These are phyloP conservation scores for Mermis nigrescens DNA, from an alignment of 2,888 invertebrate genomes.

Conservation along the genomic window DNA sequence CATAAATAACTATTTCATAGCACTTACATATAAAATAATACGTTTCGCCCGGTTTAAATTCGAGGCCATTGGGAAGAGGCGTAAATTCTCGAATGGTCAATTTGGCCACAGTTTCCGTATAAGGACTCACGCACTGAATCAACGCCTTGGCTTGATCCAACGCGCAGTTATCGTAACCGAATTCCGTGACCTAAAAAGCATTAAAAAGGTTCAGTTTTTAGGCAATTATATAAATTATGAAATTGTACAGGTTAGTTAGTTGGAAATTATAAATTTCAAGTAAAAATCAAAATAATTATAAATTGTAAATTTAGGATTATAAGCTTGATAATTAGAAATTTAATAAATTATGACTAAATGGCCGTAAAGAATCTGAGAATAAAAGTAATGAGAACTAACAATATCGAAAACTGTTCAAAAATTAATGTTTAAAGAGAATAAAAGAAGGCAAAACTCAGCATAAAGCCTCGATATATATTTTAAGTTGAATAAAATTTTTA, in stretches of 20 bases:
- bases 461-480: too few relatives aligned
- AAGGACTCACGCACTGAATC: constrained; percentile 1
- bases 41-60: constrained; percentile 5
- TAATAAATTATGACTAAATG: too few relatives aligned
- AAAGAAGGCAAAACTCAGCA: too few relatives aligned
- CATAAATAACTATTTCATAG: too few relatives aligned
- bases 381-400: neutral
- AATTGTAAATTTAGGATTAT: too few relatives aligned
- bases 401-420: too few relatives aligned
- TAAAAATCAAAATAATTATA: neutral
- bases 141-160: neutral
- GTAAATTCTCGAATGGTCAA: constrained; percentile 3
- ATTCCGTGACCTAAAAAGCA: constrained; percentile 5
- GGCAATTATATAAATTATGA: too few relatives aligned
- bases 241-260: neutral
- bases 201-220: too few relatives aligned
- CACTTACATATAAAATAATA: constrained; percentile 9
- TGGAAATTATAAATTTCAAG: neutral
- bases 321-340: too few relatives aligned
- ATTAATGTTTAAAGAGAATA: too few relatives aligned
- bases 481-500: neutral
- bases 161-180: constrained; percentile 3
- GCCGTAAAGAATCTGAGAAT: neutral
- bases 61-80: constrained; percentile 4
- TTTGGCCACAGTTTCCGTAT: constrained; percentile 2